Percentiles rank a stretch among this genome's conserved stretches.
Evolutionary conservation across 2,888 invertebrate genomes (phyloP).

Genomic region (Cerastoderma edule): DNA sequence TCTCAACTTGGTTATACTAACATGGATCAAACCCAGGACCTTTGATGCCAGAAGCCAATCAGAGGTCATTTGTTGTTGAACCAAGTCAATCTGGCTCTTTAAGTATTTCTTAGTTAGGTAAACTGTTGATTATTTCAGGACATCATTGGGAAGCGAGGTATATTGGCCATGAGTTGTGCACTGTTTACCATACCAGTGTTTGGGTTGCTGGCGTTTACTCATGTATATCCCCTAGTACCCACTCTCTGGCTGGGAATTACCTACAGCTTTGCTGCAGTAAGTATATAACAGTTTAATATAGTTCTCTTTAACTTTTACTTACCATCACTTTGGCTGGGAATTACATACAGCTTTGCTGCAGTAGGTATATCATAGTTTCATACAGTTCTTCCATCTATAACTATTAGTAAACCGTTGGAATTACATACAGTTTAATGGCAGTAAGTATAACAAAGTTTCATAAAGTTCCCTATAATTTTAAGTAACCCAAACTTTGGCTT

Average conservation of each 20-base stretch:
- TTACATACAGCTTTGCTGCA: slow-evolving; percentile 84
- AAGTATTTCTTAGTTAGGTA: too few species aligned
- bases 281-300: too few species aligned
- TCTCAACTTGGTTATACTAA: too few species aligned
- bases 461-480: too few species aligned
- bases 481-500: slow-evolving; percentile 82
- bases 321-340: slow-evolving; percentile 83
- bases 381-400: too few species aligned
- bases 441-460: too few species aligned
- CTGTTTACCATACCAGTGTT: slow-evolving; percentile 83
- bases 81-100: too few species aligned
- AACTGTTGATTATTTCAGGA: slow-evolving; percentile 79
- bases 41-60: too few species aligned
- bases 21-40: too few species aligned
- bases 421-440: slow-evolving; percentile 84
- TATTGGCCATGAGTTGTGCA: slow-evolving; percentile 80
- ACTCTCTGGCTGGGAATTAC: slow-evolving; percentile 83
- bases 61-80: too few species aligned
- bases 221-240: slow-evolving; percentile 81
- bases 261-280: slow-evolving; percentile 84
- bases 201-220: slow-evolving; percentile 82
- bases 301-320: too few species aligned
- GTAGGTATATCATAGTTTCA: slow-evolving; percentile 82
- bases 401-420: slow-evolving; percentile 83
- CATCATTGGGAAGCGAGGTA: slow-evolving; percentile 82